These are phyloP conservation scores for Antheraea yamamai DNA, from an alignment of 2,888 invertebrate genomes.

Conservation along the genomic window DNA sequence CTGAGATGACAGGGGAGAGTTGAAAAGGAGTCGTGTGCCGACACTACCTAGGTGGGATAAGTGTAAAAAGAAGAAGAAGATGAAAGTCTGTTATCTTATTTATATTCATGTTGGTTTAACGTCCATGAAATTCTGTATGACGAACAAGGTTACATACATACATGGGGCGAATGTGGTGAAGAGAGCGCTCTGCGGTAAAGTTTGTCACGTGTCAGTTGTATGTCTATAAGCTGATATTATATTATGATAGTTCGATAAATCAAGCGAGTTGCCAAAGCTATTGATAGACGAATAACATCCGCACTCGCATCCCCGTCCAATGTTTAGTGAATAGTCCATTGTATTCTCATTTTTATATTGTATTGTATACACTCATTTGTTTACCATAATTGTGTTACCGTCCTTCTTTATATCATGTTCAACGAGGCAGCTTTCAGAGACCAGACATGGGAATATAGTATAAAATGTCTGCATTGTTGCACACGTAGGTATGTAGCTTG, in stretches of 20 bases:
- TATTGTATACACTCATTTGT: slow-evolving; percentile 18
- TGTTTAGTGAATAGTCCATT: slow-evolving; percentile 39
- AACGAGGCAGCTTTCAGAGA: slow-evolving; percentile 40
- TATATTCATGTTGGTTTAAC: neutral
- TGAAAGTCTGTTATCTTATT: neutral
- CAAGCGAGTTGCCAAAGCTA: slow-evolving; percentile 57
- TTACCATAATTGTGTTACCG: slow-evolving; percentile 8
- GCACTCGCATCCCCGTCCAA: slow-evolving; percentile 43
- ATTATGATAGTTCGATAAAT: slow-evolving; percentile 42
- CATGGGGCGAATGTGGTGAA: slow-evolving; percentile 2
- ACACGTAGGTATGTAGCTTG: slow-evolving; percentile 45
- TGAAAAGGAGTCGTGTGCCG: no score
- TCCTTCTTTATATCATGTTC: slow-evolving; percentile 16
- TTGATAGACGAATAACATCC: slow-evolving; percentile 64
- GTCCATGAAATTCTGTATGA: neutral
- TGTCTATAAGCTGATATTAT: slow-evolving; percentile 41
- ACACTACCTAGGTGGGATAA: no score
- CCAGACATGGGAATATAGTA: slow-evolving; percentile 43
- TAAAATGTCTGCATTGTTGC: slow-evolving; percentile 55
- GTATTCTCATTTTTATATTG: slow-evolving; percentile 29
- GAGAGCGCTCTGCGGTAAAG: slow-evolving; percentile 27
- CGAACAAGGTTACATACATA: neutral
- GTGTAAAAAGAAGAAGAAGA: no score
- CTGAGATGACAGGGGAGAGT: no score
- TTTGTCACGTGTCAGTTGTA: slow-evolving; percentile 52